Percentiles rank a stretch among this genome's conserved stretches.
These are phyloP conservation scores for Ophioninae sp. DNA, from an alignment of 2,888 invertebrate species.

Conservation along the genomic window DNA sequence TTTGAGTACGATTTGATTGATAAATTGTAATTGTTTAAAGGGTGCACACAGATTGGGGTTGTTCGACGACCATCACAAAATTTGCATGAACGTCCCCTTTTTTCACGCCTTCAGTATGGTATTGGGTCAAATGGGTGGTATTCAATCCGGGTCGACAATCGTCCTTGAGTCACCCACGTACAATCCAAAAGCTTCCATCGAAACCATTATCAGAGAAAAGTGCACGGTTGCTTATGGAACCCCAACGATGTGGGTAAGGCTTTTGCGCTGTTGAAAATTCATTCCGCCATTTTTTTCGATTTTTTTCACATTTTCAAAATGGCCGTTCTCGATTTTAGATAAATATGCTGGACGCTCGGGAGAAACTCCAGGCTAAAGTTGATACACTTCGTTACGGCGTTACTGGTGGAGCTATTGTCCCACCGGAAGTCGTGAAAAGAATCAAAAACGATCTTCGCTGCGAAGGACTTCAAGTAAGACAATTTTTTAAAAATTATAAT, in stretches of 20 bases:
- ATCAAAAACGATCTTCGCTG: slow-evolving; percentile 82
- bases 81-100: slow-evolving; percentile 88
- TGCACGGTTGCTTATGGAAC: slow-evolving; percentile 89
- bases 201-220: slow-evolving; percentile 86
- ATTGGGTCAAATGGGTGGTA: slow-evolving; percentile 83
- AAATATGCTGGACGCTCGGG: slow-evolving; percentile 85
- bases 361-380: slow-evolving; percentile 81
- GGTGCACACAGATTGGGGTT: slow-evolving; percentile 78
- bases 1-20: background rate
- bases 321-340: slow-evolving; percentile 80
- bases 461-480: slow-evolving; percentile 82
- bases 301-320: background rate
- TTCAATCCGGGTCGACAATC: slow-evolving; percentile 85
- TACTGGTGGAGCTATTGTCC: slow-evolving; percentile 88
- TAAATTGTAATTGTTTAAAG: slow-evolving; percentile 59
- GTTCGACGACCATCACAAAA: slow-evolving; percentile 81
- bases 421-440: slow-evolving; percentile 83
- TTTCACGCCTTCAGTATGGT: slow-evolving; percentile 92
- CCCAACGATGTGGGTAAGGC: slow-evolving; percentile 88
- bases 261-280: background rate
- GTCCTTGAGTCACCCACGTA: slow-evolving; percentile 85
- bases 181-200: slow-evolving; percentile 84
- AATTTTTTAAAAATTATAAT: background rate
- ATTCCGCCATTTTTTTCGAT: background rate
- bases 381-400: slow-evolving; percentile 83